Evolutionary conservation across 1,140 invertebrate species (phyloP).

Genomic region (Sycophila sp.): DNA sequence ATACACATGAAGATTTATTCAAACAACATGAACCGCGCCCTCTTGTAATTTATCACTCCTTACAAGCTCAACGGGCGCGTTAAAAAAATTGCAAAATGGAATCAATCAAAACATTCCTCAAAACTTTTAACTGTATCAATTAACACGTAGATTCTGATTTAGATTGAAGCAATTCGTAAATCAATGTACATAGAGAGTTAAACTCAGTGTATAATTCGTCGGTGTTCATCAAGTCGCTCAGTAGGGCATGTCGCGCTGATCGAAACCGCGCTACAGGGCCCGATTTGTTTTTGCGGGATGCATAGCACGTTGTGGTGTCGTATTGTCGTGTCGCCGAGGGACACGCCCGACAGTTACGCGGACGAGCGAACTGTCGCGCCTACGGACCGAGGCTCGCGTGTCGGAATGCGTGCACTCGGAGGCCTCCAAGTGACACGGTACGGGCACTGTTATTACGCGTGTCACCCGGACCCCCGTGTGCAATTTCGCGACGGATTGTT

Average conservation of each 20-base stretch:
- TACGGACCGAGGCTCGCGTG: constrained; percentile 60
- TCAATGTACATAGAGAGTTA: too few relatives aligned
- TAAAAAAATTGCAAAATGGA: too few relatives aligned
- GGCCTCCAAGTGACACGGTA: constrained; percentile 51
- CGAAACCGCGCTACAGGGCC: neutral
- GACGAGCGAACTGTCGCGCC: constrained; percentile 59
- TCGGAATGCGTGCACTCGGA: constrained; percentile 55
- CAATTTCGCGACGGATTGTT: constrained; percentile 58
- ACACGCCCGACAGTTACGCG: constrained; percentile 56
- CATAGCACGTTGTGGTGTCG: neutral
- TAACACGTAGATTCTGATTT: too few relatives aligned
- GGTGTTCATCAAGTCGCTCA: too few relatives aligned
- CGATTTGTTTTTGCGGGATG: neutral
- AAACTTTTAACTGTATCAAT: too few relatives aligned
- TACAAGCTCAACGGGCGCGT: too few relatives aligned
- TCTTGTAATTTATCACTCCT: too few relatives aligned
- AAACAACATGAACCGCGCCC: too few relatives aligned
- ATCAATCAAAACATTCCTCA: too few relatives aligned
- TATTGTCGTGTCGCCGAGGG: constrained; percentile 4
- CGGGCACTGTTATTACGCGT: constrained; percentile 42
- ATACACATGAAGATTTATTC: neutral
- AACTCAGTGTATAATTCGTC: too few relatives aligned
- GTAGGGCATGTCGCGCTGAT: neutral
- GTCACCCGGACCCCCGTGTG: constrained; percentile 53
- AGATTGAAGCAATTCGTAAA: too few relatives aligned